A percentile compares a stretch with the other conserved stretches of the same genome.
Evolutionary conservation across 2,888 invertebrate genomes (phyloP).

Genomic region (Cyaniris semiargus): DNA sequence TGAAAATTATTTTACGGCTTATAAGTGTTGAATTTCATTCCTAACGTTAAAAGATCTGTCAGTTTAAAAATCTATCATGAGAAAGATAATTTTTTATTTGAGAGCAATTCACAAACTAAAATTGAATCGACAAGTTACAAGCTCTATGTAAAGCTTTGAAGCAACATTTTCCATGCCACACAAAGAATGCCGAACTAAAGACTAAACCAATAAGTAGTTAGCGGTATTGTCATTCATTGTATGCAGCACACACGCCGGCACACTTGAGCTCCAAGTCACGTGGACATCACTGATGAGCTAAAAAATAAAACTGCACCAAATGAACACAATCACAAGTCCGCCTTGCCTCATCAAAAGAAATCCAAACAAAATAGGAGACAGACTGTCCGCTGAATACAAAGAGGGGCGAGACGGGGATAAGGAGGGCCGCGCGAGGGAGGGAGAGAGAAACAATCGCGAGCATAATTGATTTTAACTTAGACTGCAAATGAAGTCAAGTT

Average conservation of each 20-base stretch:
- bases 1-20: not conserved
- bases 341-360: conserved; percentile 73
- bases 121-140: not conserved
- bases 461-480: conserved; percentile 78
- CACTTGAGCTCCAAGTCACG: conserved; percentile 37
- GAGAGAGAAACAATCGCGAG: conserved; percentile 75
- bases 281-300: conserved; percentile 41
- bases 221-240: conserved; percentile 10
- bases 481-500: conserved; percentile 67
- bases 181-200: not conserved
- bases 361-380: conserved; percentile 64
- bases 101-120: not conserved
- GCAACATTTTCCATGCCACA: not conserved
- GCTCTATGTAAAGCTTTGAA: not conserved
- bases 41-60: not conserved
- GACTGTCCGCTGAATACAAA: conserved; percentile 70
- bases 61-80: not conserved
- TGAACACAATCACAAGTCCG: conserved; percentile 49
- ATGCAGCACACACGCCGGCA: conserved; percentile 13
- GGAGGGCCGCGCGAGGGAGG: conserved; percentile 42
- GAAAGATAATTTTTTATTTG: not conserved
- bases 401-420: conserved; percentile 43
- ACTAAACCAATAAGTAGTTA: conserved; percentile 1
- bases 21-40: not conserved
- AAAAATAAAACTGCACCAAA: conserved; percentile 45